A percentile compares a stretch with the other conserved stretches of the same genome.
phyloP scores from a whole-genome alignment of 2,113 vertebrate species.

The Mobula birostris region DNA sequence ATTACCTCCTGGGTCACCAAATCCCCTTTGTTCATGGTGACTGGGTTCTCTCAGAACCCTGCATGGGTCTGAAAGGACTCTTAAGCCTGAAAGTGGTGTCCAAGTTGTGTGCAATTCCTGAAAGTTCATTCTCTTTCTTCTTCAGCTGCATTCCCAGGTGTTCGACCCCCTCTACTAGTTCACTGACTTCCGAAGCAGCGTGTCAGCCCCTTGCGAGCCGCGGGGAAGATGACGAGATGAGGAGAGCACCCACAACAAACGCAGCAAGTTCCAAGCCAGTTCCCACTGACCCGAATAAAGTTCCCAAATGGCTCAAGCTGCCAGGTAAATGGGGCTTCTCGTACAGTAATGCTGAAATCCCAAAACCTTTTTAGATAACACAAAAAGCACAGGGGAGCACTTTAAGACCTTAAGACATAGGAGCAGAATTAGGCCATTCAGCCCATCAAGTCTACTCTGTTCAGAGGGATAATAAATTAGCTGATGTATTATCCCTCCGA shows the following conservation, averaged over 20 bases:
- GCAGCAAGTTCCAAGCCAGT: slow-evolving; percentile 56
- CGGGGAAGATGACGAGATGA: slow-evolving; percentile 53
- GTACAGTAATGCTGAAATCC: not conserved
- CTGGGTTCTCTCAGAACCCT: not conserved
- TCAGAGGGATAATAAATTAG: too few relatives aligned
- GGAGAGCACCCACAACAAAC: slow-evolving; percentile 50
- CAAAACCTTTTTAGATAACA: too few relatives aligned
- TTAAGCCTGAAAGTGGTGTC: not conserved
- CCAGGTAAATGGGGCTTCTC: slow-evolving; percentile 58
- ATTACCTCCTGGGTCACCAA: slow-evolving; percentile 26
- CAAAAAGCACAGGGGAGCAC: not conserved
- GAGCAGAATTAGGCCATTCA: too few relatives aligned
- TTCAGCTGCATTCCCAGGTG: slow-evolving; percentile 61
- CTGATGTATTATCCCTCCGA: too few relatives aligned
- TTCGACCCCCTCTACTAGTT: slow-evolving; percentile 63
- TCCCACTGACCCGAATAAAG: slow-evolving; percentile 55
- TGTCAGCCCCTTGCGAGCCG: slow-evolving; percentile 56
- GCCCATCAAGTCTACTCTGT: too few relatives aligned
- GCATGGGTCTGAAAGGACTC: not conserved
- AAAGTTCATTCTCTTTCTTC: slow-evolving; percentile 49
- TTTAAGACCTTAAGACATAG: not conserved
- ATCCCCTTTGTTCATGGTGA: slow-evolving; percentile 8
- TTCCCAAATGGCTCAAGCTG: slow-evolving; percentile 53
- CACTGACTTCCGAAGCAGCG: slow-evolving; percentile 64
- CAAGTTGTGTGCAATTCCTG: slow-evolving; percentile 44